Base-by-base conservation (phyloP, 2,113 vertebrate genomes). In the Gasterosteus nipponicus region DNA sequence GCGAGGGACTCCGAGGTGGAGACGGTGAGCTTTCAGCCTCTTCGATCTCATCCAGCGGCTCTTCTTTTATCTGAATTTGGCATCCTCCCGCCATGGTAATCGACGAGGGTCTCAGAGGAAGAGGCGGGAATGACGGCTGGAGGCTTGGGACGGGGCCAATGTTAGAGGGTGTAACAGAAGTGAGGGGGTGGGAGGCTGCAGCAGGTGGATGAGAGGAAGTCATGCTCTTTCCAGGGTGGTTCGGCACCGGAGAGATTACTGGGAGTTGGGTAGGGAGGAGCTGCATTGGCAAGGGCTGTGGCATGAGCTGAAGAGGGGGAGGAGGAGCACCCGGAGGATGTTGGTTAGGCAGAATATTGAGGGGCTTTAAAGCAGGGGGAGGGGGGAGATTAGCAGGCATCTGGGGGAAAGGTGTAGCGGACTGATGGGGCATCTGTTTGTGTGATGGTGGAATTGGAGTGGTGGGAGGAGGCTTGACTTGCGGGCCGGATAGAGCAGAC, bases 311-410 rank as follows among this genome's bases (percentile, higher is more conserved):
- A 72, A 98, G 86, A 15, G 97, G 98, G 3, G 98, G 98, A 7
- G 97, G 98, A 46, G 96, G 97, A 0, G 97, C 96, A 0, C 96
- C 97, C 0, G 97, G 97, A 3, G 95, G 95, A 56, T 98, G 97
- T 71, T 97, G 97, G 26, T 95, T 97, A 1, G 96, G 96, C 60
- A 98, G 92, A 60, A 96, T 95, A 82, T 95, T 97, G 73, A 99
- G 94, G 5, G 98, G 97, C 71, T 99, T 99, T 60, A 99, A 93
- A 31, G 98, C 97, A 1, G 98, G 98, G 0, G 97, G 98, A 0
- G 97, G 97, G 0, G 98, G 98, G 39, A 98, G 92, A 85, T 98
- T 99, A 85, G 97, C 95, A 62, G 98, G 98, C 94, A 98, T 96
- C 73, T 95, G 95, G 3, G 96, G 96, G 90, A 98, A 98, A 0